These are phyloP conservation scores for Baccha elongata DNA, from an alignment of 2,888 invertebrate genomes.

Conservation along the genomic window DNA sequence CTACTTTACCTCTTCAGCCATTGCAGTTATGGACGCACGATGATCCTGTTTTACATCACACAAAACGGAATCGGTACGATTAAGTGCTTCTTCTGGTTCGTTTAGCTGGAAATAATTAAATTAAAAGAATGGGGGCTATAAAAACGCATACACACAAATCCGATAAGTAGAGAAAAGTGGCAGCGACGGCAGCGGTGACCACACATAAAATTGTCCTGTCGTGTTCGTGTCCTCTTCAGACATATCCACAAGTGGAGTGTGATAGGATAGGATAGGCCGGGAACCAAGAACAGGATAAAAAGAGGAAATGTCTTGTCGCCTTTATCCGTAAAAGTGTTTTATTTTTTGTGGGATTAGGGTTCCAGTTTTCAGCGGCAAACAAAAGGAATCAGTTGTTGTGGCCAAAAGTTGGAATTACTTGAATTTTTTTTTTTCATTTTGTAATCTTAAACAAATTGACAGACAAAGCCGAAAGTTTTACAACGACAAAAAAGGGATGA, in stretches of 20 bases:
- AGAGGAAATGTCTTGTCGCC: constrained; percentile 1
- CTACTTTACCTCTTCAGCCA: constrained; percentile 80
- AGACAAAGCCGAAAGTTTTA: constrained; percentile 48
- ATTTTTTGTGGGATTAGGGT: neutral
- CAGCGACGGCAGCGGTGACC: neutral
- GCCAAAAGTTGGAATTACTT: constrained; percentile 30
- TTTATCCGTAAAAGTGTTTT: constrained; percentile 36
- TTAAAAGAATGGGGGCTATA: constrained; percentile 41
- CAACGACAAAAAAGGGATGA: constrained; percentile 14
- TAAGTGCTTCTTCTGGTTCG: constrained; percentile 79
- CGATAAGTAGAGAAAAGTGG: constrained; percentile 16
- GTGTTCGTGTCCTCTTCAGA: constrained; percentile 17
- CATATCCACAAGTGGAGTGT: constrained; percentile 27
- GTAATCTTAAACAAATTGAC: constrained; percentile 66
- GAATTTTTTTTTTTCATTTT: constrained; percentile 17
- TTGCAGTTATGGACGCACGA: constrained; percentile 79
- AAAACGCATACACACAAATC: constrained; percentile 23
- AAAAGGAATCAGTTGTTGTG: constrained; percentile 26
- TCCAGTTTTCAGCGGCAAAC: constrained; percentile 30
- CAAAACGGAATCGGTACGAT: constrained; percentile 80
- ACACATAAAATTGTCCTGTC: constrained; percentile 33
- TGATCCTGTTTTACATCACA: constrained; percentile 79
- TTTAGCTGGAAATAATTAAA: constrained; percentile 78
- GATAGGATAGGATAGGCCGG: neutral
- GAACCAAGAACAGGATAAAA: constrained; percentile 16